Conservation (phyloP, 2,888 invertebrate species). For the Pyrrhosoma nymphula region DNA sequence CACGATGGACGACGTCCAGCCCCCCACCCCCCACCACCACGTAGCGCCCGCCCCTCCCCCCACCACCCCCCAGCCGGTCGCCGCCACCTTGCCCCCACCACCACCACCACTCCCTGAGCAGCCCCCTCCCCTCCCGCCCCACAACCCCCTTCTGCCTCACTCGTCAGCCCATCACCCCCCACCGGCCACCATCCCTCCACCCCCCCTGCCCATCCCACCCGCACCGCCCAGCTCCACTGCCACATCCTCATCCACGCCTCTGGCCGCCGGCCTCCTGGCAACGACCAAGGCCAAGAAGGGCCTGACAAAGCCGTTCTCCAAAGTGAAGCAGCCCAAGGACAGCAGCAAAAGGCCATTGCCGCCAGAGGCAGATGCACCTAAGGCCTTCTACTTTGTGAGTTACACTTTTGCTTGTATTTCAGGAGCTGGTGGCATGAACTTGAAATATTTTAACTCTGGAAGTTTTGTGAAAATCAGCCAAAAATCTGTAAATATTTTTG, state of each 20-base stretch:
- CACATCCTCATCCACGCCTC: neutral
- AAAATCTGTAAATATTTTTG: too few species aligned
- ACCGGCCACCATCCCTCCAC: conserved; percentile 68
- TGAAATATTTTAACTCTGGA: too few species aligned
- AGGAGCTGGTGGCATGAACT: conserved; percentile 15
- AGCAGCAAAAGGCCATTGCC: conserved; percentile 74
- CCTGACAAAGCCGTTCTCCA: conserved; percentile 76
- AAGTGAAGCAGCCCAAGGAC: conserved; percentile 76
- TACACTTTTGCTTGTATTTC: conserved; percentile 72
- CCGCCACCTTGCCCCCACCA: neutral
- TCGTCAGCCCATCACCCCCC: conserved; percentile 17
- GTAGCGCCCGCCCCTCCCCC: conserved; percentile 69
- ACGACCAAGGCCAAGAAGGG: conserved; percentile 75
- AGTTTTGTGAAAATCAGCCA: too few species aligned
- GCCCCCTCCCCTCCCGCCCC: conserved; percentile 68
- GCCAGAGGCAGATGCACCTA: conserved; percentile 69
- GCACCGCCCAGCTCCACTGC: conserved; percentile 35
- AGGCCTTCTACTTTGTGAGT: conserved; percentile 76
- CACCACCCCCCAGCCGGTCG: conserved; percentile 64
- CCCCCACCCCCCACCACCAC: conserved; percentile 7
- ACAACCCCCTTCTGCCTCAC: neutral
- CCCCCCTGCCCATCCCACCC: conserved; percentile 68
- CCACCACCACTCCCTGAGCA: conserved; percentile 68
- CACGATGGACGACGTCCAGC: neutral
- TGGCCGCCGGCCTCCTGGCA: neutral